These are phyloP conservation scores for Paratrypauchen microcephalus DNA, from an alignment of 2,797 vertebrate species.

Conservation along the genomic window DNA sequence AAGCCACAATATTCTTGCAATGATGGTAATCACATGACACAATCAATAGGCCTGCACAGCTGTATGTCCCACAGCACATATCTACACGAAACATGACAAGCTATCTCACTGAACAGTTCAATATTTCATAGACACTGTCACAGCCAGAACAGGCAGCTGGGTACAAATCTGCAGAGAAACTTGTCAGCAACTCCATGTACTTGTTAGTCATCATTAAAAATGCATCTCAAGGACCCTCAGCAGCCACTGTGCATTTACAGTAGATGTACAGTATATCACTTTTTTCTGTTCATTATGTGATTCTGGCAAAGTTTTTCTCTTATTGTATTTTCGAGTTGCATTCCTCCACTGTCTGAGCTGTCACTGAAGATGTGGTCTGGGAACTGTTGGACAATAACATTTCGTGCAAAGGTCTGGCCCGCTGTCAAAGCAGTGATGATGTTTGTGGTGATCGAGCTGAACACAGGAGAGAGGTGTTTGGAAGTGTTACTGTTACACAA, in stretches of 20 bases:
- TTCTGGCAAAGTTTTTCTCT: conserved; percentile 3
- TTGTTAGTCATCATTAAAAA: conserved; percentile 44
- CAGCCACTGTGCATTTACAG: conserved; percentile 5
- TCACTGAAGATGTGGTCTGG: not conserved
- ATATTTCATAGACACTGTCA: conserved; percentile 57
- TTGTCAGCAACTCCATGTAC: conserved; percentile 37
- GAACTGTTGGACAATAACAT: conserved; percentile 9
- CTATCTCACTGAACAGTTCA: conserved; percentile 49
- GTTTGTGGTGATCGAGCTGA: not conserved
- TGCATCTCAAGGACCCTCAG: conserved; percentile 30
- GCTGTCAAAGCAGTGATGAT: not conserved
- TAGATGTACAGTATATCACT: conserved; percentile 6
- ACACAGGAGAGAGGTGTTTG: not conserved
- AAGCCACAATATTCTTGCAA: not conserved
- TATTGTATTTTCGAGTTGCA: conserved; percentile 4
- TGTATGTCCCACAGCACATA: conserved; percentile 40
- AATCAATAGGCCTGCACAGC: conserved; percentile 28
- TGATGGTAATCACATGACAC: conserved; percentile 28
- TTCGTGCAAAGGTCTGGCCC: not conserved
- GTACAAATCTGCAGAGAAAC: conserved; percentile 30
- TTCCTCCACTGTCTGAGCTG: not conserved
- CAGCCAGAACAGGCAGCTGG: conserved; percentile 25
- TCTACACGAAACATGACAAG: conserved; percentile 43
- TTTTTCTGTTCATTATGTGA: conserved; percentile 5
- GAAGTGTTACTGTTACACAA: not conserved